Base-by-base conservation (phyloP, 2,888 invertebrate genomes). In the Lasioglossum villosulum region DNA sequence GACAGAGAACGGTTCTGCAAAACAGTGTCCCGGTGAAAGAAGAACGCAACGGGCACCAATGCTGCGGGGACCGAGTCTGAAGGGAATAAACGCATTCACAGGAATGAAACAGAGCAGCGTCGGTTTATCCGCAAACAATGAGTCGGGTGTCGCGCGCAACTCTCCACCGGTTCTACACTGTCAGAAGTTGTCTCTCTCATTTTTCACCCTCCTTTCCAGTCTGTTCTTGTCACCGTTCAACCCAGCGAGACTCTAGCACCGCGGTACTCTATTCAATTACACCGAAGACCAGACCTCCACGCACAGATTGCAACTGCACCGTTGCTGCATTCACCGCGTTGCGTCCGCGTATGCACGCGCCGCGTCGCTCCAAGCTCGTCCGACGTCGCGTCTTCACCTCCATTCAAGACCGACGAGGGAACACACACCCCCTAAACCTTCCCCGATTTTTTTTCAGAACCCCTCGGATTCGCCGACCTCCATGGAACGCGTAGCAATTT, bases 251-350 rank as follows among this genome's bases (percentile, higher is more conserved):
- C 75, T 56, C 63, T 42, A 73, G 71, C 77, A n/a, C 71, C 77
- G 66, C 71, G 75, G 72, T 91, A 93, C 93, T 93, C 93, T 92
- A 92, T 93, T 93, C 91, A 93, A 93, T 93, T 93, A 93, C 92
- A 92, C 90, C 83, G 85, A 92, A 91, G 92, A 92, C 89, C 88
- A 82, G 83, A 80, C 75, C 80, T 63, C 81, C 82, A 63, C 86
- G 75, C 68, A 59, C 79, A 80, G 85, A 82, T 83, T 86, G 83
- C 87, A 87, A 78, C 80, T 86, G 79, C 83, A 77, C 79, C 83
- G 78, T 56, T 4, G 59, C 78, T 63, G 83, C 86, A 80, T 86
- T 83, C 56, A 56, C 8, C 87, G 75, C 78, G 59, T 37, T 68
- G 66, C 77, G 75, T 30, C 2, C 63, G 63, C 80, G 59, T 39